Conservation (phyloP, 2,888 invertebrate genomes). For the Lingula anatina region DNA sequence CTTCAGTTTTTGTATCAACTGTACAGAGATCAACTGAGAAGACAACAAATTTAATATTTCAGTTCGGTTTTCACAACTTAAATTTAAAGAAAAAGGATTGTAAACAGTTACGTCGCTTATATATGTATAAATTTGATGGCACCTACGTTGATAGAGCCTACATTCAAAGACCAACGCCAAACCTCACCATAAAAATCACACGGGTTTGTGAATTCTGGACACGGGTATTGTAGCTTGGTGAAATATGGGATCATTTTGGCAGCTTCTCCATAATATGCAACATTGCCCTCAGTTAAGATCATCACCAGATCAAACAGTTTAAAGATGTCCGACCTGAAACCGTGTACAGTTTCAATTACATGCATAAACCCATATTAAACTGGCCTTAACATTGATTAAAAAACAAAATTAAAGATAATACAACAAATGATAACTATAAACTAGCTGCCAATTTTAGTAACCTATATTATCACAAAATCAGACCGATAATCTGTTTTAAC, state of each 20-base stretch:
- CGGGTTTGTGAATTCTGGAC: slow-evolving; percentile 93
- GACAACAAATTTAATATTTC: slow-evolving; percentile 11
- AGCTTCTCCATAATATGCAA: slow-evolving; percentile 63
- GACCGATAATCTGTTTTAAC: too few species aligned
- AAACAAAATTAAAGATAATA: slow-evolving; percentile 1
- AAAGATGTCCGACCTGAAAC: slow-evolving; percentile 81
- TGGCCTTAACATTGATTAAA: too few species aligned
- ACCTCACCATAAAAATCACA: slow-evolving; percentile 93
- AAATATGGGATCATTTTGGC: slow-evolving; percentile 91
- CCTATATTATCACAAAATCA: too few species aligned
- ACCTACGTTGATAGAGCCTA: too few species aligned
- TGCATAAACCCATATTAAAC: too few species aligned
- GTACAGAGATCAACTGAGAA: slow-evolving; percentile 69
- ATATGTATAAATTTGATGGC: too few species aligned
- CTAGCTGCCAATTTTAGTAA: not conserved
- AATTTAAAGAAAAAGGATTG: too few species aligned
- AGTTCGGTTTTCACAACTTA: too few species aligned
- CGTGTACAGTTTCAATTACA: too few species aligned
- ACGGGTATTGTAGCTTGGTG: slow-evolving; percentile 90
- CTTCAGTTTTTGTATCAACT: slow-evolving; percentile 75
- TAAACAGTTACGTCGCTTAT: too few species aligned
- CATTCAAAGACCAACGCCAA: too few species aligned
- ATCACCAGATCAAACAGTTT: slow-evolving; percentile 90
- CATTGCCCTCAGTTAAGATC: too few species aligned
- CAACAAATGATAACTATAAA: not conserved